Conservation (phyloP, 2,113 vertebrate species). For the Eudorcas thomsonii region DNA sequence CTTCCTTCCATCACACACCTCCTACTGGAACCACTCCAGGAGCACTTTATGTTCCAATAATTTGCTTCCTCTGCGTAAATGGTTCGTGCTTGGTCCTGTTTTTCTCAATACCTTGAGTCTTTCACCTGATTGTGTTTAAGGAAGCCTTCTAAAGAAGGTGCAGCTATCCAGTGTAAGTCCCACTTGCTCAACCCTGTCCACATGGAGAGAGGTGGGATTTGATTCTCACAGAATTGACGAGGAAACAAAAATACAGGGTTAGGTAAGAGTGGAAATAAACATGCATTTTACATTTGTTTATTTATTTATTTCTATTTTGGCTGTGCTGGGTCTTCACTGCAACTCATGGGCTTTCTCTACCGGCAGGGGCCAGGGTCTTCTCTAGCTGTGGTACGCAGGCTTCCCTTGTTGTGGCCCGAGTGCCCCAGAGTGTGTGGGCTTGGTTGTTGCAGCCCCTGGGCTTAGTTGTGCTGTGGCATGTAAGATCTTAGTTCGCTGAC, state of each 20-base stretch:
- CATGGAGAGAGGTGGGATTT: not conserved
- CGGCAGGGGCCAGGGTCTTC: not conserved
- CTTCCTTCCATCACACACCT: not conserved
- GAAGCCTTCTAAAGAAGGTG: not conserved
- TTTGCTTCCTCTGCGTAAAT: not conserved
- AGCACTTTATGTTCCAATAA: not conserved
- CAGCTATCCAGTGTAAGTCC: not conserved
- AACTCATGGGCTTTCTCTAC: not conserved
- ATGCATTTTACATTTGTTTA: not conserved
- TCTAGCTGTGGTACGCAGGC: not conserved
- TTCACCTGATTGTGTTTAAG: not conserved
- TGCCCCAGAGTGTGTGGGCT: not conserved
- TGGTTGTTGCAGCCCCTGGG: not conserved
- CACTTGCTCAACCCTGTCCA: not conserved
- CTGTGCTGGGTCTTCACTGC: not conserved
- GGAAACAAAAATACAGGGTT: not conserved
- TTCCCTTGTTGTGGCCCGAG: accelerated
- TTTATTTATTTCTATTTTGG: not conserved
- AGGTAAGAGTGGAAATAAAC: not conserved
- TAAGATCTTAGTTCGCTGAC: not conserved
- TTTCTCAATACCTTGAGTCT: not conserved
- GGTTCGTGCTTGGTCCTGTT: not conserved
- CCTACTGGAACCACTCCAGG: not conserved
- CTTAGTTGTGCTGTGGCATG: not conserved
- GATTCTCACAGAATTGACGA: not conserved